These are phyloP conservation scores for Oligia strigilis DNA, from an alignment of 2,888 invertebrate species.

Conservation along the genomic window DNA sequence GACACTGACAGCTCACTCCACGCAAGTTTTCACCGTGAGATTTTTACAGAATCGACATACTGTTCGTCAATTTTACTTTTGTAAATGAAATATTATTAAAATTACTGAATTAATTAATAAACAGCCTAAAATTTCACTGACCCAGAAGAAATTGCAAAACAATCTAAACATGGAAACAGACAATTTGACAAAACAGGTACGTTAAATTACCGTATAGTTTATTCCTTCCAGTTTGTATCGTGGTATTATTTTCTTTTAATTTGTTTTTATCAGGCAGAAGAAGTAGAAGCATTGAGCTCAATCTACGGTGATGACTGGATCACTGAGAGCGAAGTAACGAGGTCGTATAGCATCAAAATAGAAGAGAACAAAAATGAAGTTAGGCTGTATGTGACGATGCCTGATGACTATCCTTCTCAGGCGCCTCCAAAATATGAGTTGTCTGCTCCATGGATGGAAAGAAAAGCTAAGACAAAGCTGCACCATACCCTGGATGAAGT, in stretches of 20 bases:
- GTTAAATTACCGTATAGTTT: neutral
- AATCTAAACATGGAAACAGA: conserved; percentile 75
- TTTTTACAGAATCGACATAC: no score
- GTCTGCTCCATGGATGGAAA: conserved; percentile 93
- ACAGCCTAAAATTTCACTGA: neutral
- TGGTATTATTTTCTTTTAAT: conserved; percentile 22
- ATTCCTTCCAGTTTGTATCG: neutral
- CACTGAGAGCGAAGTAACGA: conserved; percentile 89
- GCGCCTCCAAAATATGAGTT: conserved; percentile 93
- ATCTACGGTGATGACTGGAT: conserved; percentile 94
- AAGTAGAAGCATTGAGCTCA: conserved; percentile 93
- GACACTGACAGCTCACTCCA: no score
- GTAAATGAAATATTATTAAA: neutral
- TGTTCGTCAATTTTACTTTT: conserved; percentile 8
- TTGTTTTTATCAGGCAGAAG: conserved; percentile 88
- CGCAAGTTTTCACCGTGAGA: no score
- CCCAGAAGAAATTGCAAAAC: neutral
- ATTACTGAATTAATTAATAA: conserved; percentile 8
- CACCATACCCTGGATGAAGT: conserved; percentile 91
- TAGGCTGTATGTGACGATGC: conserved; percentile 92
- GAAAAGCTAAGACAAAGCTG: conserved; percentile 90
- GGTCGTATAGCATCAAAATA: conserved; percentile 91
- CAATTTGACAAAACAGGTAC: conserved; percentile 76
- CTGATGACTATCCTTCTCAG: conserved; percentile 91
- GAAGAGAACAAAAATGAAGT: conserved; percentile 87